Conservation (phyloP, 2,888 invertebrate genomes). For the Dromius quadrimaculatus region DNA sequence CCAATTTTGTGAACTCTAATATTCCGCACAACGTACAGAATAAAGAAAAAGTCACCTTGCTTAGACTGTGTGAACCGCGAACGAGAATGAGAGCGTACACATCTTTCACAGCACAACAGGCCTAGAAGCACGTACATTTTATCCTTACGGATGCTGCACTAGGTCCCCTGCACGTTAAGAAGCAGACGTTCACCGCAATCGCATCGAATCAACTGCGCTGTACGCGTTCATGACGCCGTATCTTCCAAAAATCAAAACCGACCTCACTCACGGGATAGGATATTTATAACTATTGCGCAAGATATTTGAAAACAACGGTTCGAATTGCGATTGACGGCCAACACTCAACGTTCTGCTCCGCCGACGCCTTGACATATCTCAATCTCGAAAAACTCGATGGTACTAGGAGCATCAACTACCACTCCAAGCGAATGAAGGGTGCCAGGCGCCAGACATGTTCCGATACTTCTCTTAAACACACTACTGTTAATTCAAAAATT, state of each 20-base stretch:
- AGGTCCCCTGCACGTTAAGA: constrained; percentile 2
- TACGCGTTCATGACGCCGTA: constrained; percentile 26
- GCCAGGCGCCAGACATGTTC: too few relatives aligned
- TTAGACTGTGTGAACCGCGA: constrained; percentile 14
- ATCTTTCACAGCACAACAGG: background rate
- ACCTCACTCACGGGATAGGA: constrained; percentile 24
- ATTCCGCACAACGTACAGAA: constrained; percentile 27
- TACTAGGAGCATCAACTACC: too few relatives aligned
- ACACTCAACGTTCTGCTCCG: constrained; percentile 7
- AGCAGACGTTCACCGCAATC: constrained; percentile 17
- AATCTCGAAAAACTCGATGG: background rate
- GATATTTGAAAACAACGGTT: constrained; percentile 37
- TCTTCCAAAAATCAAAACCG: constrained; percentile 45
- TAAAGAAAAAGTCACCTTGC: constrained; percentile 43
- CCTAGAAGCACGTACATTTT: constrained; percentile 15
- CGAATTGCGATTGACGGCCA: constrained; percentile 22
- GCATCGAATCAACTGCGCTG: constrained; percentile 31
- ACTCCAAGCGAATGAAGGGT: too few relatives aligned
- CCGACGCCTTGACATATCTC: background rate
- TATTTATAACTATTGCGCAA: constrained; percentile 46
- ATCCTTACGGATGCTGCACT: background rate
- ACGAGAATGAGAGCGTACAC: background rate
- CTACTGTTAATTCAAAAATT: too few relatives aligned
- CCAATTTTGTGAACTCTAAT: background rate
- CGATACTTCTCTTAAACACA: too few relatives aligned